phyloP scores from a whole-genome alignment of 2,113 vertebrate genomes.

The Halichoeres trimaculatus region DNA sequence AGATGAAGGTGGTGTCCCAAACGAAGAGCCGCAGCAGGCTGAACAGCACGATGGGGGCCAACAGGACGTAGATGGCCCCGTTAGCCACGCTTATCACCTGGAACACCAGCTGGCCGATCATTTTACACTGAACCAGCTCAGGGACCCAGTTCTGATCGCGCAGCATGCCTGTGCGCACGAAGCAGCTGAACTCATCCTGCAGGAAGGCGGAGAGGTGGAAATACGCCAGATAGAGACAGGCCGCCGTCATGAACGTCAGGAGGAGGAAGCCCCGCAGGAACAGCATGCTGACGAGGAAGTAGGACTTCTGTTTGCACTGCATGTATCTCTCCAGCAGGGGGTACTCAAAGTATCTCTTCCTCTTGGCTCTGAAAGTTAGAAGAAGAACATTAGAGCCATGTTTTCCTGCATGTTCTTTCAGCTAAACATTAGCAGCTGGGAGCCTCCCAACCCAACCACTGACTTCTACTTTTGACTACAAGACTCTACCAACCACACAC shows the following conservation, averaged over 20 bases:
- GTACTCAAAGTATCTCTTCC: conserved; percentile 95
- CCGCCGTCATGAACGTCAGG: conserved; percentile 87
- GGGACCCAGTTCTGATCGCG: conserved; percentile 84
- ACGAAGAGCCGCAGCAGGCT: conserved; percentile 90
- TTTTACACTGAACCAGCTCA: conserved; percentile 89
- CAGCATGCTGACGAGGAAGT: conserved; percentile 89
- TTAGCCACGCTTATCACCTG: conserved; percentile 90
- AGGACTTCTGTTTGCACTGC: conserved; percentile 90
- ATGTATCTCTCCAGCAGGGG: conserved; percentile 94
- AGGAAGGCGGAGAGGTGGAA: conserved; percentile 92
- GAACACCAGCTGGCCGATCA: conserved; percentile 90
- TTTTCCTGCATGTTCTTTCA: conserved; percentile 15
- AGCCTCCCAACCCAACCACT: conserved; percentile 8
- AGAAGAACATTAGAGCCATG: conserved; percentile 28
- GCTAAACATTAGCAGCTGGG: background rate
- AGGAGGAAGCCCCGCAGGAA: conserved; percentile 91
- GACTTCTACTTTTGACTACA: conserved; percentile 33
- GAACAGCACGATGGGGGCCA: conserved; percentile 89
- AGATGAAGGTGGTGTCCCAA: conserved; percentile 94
- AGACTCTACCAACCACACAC: conserved; percentile 14
- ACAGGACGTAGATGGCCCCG: conserved; percentile 85
- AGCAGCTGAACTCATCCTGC: conserved; percentile 95
- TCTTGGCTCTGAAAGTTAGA: conserved; percentile 86
- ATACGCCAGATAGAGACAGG: conserved; percentile 93
- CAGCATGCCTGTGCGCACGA: conserved; percentile 88